Evolutionary conservation across 2,888 invertebrate genomes (phyloP), one percentile per base, ranked within the genome.

Genomic region (Homarus gammarus): DNA sequence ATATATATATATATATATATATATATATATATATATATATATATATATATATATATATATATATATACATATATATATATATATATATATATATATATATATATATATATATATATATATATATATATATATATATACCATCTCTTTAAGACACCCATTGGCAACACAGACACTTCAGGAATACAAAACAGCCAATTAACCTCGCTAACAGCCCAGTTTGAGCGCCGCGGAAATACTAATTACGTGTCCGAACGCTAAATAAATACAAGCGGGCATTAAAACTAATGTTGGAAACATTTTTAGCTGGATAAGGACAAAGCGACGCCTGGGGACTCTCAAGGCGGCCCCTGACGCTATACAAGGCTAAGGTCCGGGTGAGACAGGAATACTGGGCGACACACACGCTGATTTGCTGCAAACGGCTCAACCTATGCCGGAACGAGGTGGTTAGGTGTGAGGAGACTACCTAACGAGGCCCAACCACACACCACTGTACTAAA

Each of bases 51-150:
- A 61, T 61, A 61, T 64, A 27, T 64, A 64, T n/a, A 70, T 27
- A 12, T 70, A 27, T 18, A 18, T 68, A 68, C 68, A 68, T 68
- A 68, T 68, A 68, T 68, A 68, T 68, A 68, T 68, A 68, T 68
- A 68, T 68, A 68, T 68, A 68, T 68, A 68, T 68, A 68, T 68
- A 68, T 68, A 68, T 68, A 68, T 68, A 68, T 68, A 31, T 68
- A 31, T 68, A 31, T 68, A 31, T 68, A 31, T 68, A 31, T 68
- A 31, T 68, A 31, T 68, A 31, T 68, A 31, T 68, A 31, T 68
- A 49, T 49, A 49, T 49, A 31, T 68, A 31, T 68, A 31, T 68
- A 31, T 68, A 31, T 68, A 31, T 68, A 31, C 22, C 1, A 0
- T 1, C 1, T 56, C 56, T 22, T 1, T 56, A 12, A 2, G 56